Percentiles rank a stretch among this genome's conserved stretches.
These are phyloP conservation scores for Cyanocitta stelleri DNA, from an alignment of 2,113 vertebrate species.

Conservation along the genomic window DNA sequence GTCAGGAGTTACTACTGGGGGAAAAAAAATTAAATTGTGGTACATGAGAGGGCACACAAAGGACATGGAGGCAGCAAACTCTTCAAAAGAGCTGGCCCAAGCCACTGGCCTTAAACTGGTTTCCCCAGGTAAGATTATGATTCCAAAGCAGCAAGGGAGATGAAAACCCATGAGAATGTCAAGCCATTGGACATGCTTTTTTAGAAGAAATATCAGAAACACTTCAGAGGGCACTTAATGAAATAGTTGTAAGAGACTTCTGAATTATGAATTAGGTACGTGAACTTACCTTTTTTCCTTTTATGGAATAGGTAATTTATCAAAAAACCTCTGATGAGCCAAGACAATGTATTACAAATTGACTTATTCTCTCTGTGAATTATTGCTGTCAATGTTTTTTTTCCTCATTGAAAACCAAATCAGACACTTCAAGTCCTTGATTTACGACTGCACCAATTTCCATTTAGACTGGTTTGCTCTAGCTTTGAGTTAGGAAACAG, in stretches of 20 bases:
- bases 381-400: slow-evolving; percentile 46
- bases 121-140: neutral
- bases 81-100: neutral
- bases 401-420: slow-evolving; percentile 70
- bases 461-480: slow-evolving; percentile 49
- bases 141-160: neutral
- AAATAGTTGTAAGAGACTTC: slow-evolving; percentile 37
- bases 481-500: slow-evolving; percentile 9
- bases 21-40: no score
- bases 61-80: neutral
- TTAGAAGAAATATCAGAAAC: neutral
- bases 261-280: slow-evolving; percentile 67
- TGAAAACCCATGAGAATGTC: neutral
- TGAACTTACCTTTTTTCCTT: neutral
- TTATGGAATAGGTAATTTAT: slow-evolving; percentile 59
- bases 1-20: neutral
- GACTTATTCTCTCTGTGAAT: slow-evolving; percentile 56
- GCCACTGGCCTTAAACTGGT: neutral
- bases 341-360: slow-evolving; percentile 59
- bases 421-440: slow-evolving; percentile 65
- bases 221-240: slow-evolving; percentile 48
- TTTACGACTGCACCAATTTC: slow-evolving; percentile 67
- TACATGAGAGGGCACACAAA: neutral
- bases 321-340: slow-evolving; percentile 51
- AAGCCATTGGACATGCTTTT: neutral